These are phyloP conservation scores for Sebastes taczanowskii DNA, from an alignment of 2,797 vertebrate genomes.

Conservation along the genomic window DNA sequence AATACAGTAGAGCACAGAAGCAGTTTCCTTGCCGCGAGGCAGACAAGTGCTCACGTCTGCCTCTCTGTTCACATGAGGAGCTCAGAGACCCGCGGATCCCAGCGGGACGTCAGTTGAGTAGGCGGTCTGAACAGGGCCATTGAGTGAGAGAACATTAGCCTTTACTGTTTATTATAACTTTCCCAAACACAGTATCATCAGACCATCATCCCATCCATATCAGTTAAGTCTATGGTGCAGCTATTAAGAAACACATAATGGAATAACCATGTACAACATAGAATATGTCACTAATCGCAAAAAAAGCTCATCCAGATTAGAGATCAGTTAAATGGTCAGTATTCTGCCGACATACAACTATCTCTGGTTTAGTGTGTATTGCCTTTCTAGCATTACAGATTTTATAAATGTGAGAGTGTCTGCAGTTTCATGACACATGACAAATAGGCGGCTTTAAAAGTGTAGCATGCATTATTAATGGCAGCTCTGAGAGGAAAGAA, in stretches of 20 bases:
- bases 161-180: not conserved
- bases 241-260: not conserved
- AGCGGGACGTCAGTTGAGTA: too few relatives aligned
- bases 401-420: slow-evolving; percentile 21
- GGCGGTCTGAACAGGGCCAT: too few relatives aligned
- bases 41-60: too few relatives aligned
- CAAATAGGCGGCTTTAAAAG: slow-evolving; percentile 35
- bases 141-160: not conserved
- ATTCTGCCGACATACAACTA: not conserved
- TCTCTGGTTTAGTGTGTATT: not conserved
- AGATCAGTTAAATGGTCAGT: not conserved
- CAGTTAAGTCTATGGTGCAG: not conserved
- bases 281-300: not conserved
- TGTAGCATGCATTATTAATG: slow-evolving; percentile 45
- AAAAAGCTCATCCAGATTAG: not conserved
- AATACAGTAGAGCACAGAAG: too few relatives aligned
- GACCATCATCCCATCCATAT: not conserved
- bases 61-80: too few relatives aligned
- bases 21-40: too few relatives aligned
- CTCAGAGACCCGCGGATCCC: too few relatives aligned
- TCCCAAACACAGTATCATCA: not conserved
- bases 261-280: not conserved
- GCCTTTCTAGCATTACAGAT: slow-evolving; percentile 12
- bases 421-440: slow-evolving; percentile 44
- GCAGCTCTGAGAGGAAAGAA: slow-evolving; percentile 20